phyloP scores from a whole-genome alignment of 2,888 invertebrate species.

The Brachypalpus laphriformis region DNA sequence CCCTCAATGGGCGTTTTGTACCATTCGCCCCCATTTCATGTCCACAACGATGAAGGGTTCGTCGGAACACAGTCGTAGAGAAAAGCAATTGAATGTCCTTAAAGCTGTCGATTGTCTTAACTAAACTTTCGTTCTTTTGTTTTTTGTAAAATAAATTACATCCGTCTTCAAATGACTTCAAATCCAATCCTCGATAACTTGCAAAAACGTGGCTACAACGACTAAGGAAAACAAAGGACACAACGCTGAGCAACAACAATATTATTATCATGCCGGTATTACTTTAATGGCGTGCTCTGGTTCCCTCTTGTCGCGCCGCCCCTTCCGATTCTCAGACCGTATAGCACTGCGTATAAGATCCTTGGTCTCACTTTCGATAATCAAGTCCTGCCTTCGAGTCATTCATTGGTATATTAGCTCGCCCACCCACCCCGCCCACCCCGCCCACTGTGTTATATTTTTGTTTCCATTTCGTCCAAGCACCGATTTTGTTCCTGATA shows the following conservation, averaged over 20 bases:
- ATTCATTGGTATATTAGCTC: constrained; percentile 14
- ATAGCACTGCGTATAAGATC: constrained; percentile 36
- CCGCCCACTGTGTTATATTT: neutral
- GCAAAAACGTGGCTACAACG: neutral
- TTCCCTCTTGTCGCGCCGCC: neutral
- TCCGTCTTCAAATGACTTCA: constrained; percentile 43
- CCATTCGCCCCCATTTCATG: too few relatives aligned
- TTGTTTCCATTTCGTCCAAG: neutral
- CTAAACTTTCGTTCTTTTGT: neutral
- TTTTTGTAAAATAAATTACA: constrained; percentile 33
- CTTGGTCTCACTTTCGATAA: constrained; percentile 39
- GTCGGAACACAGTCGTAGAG: neutral
- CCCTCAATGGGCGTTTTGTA: neutral
- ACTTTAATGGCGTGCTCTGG: constrained; percentile 48
- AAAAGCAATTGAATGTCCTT: constrained; percentile 14
- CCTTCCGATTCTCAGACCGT: neutral
- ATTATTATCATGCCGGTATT: constrained; percentile 35
- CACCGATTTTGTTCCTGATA: neutral
- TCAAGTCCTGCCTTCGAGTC: constrained; percentile 16
- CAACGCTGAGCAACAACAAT: constrained; percentile 2
- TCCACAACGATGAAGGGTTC: too few relatives aligned
- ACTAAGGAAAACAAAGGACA: neutral
- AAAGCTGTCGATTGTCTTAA: neutral
- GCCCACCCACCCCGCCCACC: neutral
- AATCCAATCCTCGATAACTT: constrained; percentile 32